Evolutionary conservation across 2,888 invertebrate genomes (phyloP), one percentile per base, ranked within the genome.

Genomic region (Choreutis nemorana): DNA sequence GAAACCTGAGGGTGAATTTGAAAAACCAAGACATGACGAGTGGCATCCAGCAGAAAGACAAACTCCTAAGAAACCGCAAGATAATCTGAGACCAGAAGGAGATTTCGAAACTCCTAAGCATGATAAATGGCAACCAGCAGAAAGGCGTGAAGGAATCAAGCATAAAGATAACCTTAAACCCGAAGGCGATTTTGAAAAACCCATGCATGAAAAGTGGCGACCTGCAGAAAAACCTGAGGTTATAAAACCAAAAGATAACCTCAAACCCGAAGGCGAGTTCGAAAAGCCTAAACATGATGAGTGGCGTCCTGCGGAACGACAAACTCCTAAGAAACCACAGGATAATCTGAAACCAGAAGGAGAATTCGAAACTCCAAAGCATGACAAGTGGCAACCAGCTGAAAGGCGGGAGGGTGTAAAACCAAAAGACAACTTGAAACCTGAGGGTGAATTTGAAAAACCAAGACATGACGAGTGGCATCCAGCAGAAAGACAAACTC

Each of bases 221-320:
- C 81, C 72, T n/a, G 81, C 70, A 18, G 83, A 83, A 41, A 54
- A 80, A 33, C 72, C 59, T 11, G 59, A 61, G 12, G 63, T 59
- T 1, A 80, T 58, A 34, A 85, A 79, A 39, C 87, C 84, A 0
- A 53, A 71, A 34, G 85, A 87, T 40, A 87, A 87, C 58, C 55
- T 87, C 0, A 68, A 58, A 28, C 78, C 83, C 0, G 87, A 86
- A 49, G 86, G 87, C 1, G 82, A 84, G 1, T 83, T 84, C 37
- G 73, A 79, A 30, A 55, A 60, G 31, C 61, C 64, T 0, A 56
- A 60, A 30, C 55, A 61, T 5, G 57, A 65, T 2, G 49, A 64
- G 26, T 62, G 61, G 48, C 48, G 50, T 0, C 77, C 78, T 0
- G 75, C 71, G 2, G 65, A 78, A 35, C 52, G 67, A 34, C 67